phyloP scores from a whole-genome alignment of 2,888 invertebrate species.

The Micropterix aruncella region DNA sequence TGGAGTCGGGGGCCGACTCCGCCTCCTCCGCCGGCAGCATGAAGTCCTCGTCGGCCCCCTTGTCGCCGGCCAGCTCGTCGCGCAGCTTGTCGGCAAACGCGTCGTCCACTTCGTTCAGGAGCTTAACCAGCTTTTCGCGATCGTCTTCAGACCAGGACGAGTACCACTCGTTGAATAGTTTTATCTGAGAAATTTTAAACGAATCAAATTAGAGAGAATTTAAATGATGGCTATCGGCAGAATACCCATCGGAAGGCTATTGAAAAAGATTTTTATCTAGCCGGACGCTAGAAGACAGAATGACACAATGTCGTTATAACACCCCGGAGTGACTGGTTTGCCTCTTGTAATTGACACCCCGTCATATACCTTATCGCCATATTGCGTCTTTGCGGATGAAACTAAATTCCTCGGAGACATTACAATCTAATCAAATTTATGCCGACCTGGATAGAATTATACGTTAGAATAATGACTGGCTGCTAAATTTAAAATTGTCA shows the following conservation, averaged over 20 bases:
- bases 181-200: conserved; percentile 46
- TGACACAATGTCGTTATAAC: not conserved
- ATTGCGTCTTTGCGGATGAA: no score
- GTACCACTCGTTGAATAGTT: conserved; percentile 76
- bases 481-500: no score
- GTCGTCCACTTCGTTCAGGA: conserved; percentile 56
- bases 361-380: no score
- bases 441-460: no score
- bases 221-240: no score
- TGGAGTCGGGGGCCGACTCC: not conserved
- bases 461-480: no score
- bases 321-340: no score
- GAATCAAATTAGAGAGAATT: no score
- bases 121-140: conserved; percentile 51
- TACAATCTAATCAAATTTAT: no score
- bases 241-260: no score
- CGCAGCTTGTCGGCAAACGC: conserved; percentile 58
- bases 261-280: not conserved
- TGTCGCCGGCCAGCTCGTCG: conserved; percentile 30
- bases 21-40: not conserved
- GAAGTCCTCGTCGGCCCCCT: conserved; percentile 2
- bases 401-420: no score
- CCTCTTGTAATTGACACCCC: no score
- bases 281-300: not conserved
- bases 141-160: conserved; percentile 64